A percentile compares a stretch with the other conserved stretches of the same genome.
These are phyloP conservation scores for Aricia agestis DNA, from an alignment of 1,140 invertebrate genomes.

Conservation along the genomic window DNA sequence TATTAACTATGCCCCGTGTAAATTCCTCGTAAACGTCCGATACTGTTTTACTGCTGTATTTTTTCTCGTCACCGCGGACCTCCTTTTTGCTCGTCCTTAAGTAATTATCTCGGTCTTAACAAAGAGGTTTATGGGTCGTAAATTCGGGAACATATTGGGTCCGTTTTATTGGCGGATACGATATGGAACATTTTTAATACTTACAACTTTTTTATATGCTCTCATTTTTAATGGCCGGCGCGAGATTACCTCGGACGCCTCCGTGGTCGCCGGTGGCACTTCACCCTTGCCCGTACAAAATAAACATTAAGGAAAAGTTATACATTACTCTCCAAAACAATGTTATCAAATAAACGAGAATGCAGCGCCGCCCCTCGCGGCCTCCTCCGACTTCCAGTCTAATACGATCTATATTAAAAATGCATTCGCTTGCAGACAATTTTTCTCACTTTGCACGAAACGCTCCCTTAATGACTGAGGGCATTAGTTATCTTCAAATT, in stretches of 20 bases:
- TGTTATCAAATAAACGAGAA: not conserved
- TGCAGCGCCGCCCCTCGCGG: not conserved
- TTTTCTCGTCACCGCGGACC: slow-evolving; percentile 23
- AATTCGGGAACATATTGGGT: slow-evolving; percentile 4
- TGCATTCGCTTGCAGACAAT: slow-evolving; percentile 56
- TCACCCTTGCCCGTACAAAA: no score
- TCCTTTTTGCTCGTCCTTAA: slow-evolving; percentile 19
- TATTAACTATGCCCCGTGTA: slow-evolving; percentile 62
- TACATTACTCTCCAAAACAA: not conserved
- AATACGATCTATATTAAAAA: slow-evolving; percentile 54
- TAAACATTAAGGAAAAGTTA: not conserved
- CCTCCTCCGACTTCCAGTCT: slow-evolving; percentile 28
- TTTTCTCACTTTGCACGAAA: slow-evolving; percentile 39
- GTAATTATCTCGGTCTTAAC: slow-evolving; percentile 12
- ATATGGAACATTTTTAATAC: slow-evolving; percentile 4
- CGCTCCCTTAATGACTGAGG: slow-evolving; percentile 57
- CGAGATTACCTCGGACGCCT: not conserved
- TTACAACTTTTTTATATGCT: slow-evolving; percentile 6
- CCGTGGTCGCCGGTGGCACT: not conserved
- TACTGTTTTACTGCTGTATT: slow-evolving; percentile 50
- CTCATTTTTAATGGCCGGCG: not conserved
- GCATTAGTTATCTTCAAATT: slow-evolving; percentile 72
- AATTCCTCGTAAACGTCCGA: slow-evolving; percentile 65
- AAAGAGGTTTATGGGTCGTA: slow-evolving; percentile 14
- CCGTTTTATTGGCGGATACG: not conserved